phyloP scores from a whole-genome alignment of 1,140 invertebrate species.

The Anastatus disparis region DNA sequence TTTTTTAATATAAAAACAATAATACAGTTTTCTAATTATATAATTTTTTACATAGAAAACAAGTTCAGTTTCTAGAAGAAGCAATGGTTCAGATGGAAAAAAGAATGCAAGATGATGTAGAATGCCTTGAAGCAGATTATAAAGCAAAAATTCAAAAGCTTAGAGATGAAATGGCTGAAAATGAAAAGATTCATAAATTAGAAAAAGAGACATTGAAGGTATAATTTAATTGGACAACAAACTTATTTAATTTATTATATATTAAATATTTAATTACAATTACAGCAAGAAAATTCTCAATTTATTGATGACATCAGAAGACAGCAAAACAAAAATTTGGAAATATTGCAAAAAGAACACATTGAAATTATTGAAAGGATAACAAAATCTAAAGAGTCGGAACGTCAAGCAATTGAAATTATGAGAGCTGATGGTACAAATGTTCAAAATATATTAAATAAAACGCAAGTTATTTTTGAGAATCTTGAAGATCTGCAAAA shows the following conservation, averaged over 20 bases:
- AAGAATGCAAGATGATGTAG: conserved; percentile 53
- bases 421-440: conserved; percentile 52
- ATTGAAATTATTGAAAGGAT: conserved; percentile 57
- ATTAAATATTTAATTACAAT: conserved; percentile 10
- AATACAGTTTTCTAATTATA: neutral
- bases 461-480: conserved; percentile 51
- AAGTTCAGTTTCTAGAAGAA: conserved; percentile 57
- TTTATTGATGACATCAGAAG: conserved; percentile 53
- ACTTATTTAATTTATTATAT: too few relatives aligned
- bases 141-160: conserved; percentile 59
- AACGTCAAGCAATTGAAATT: conserved; percentile 53
- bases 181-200: conserved; percentile 52
- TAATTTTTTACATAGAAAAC: conserved; percentile 50
- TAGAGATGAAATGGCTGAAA: conserved; percentile 54
- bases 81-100: conserved; percentile 56
- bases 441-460: conserved; percentile 54
- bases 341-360: conserved; percentile 57
- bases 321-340: conserved; percentile 53
- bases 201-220: conserved; percentile 59
- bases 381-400: conserved; percentile 56
- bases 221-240: neutral
- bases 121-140: conserved; percentile 55
- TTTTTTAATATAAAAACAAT: conserved; percentile 22
- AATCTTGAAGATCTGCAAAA: conserved; percentile 50
- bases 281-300: conserved; percentile 52